A percentile compares a stretch with the other conserved stretches of the same genome.
Conservation (phyloP, 1,140 invertebrate genomes). For the Tetramorium simillimum region DNA sequence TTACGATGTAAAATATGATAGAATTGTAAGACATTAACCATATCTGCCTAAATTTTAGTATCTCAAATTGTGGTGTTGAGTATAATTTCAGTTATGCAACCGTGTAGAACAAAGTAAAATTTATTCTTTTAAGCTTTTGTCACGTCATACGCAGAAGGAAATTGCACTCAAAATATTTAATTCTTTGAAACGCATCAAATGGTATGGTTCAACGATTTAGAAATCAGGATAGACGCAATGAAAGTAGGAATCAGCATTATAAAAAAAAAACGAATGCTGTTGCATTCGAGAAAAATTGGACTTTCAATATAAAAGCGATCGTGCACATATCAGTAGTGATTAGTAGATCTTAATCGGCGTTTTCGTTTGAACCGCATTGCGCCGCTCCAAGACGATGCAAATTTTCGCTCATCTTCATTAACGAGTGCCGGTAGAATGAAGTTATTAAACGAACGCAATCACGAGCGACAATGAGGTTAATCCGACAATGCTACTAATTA, state of each 20-base stretch:
- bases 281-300: conserved; percentile 30
- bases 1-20: neutral
- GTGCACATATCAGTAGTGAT: conserved; percentile 73
- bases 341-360: conserved; percentile 66
- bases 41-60: neutral
- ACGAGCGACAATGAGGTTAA: conserved; percentile 35
- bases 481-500: conserved; percentile 57
- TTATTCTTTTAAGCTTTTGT: neutral
- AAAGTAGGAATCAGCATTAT: conserved; percentile 21
- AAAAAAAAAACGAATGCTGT: neutral
- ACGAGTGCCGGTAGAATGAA: neutral
- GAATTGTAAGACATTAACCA: neutral
- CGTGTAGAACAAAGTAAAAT: neutral
- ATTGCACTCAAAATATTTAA: neutral
- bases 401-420: neutral
- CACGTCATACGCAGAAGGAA: neutral
- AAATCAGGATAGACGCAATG: conserved; percentile 34
- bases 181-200: neutral
- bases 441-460: conserved; percentile 18
- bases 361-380: conserved; percentile 49
- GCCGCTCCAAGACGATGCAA: neutral
- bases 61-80: neutral
- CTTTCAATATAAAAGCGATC: conserved; percentile 54
- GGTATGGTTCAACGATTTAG: conserved; percentile 35
- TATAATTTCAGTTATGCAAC: neutral